phyloP scores from a whole-genome alignment of 1,140 invertebrate genomes.

The Pseudomyrmex gracilis region DNA sequence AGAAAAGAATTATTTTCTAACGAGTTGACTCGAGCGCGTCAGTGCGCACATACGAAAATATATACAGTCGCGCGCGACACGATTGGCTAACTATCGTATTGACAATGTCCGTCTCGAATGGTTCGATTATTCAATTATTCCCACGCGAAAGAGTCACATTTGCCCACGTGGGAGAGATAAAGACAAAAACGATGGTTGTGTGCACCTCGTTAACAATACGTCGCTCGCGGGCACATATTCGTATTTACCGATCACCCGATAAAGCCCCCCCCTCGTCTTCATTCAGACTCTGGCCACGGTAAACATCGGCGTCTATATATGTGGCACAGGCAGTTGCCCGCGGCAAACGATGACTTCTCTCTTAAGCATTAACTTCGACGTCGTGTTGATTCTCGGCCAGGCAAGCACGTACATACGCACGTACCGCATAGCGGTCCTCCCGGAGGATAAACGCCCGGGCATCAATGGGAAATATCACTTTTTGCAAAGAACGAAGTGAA shows the following conservation, averaged over 20 bases:
- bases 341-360: constrained; percentile 67
- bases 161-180: not conserved
- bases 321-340: constrained; percentile 53
- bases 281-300: constrained; percentile 56
- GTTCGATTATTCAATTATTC: constrained; percentile 11
- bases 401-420: constrained; percentile 57
- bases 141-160: not conserved
- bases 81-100: not conserved
- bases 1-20: too few species aligned
- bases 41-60: not conserved
- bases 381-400: constrained; percentile 65
- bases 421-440: constrained; percentile 62
- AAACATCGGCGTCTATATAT: constrained; percentile 57
- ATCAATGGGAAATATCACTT: constrained; percentile 57
- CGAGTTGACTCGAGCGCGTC: too few species aligned
- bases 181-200: not conserved
- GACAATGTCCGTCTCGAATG: not conserved
- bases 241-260: constrained; percentile 14
- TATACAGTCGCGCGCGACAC: not conserved
- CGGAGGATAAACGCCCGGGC: not conserved
- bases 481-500: constrained; percentile 20
- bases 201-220: constrained; percentile 36
- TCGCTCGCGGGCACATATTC: constrained; percentile 8
- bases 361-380: constrained; percentile 66
- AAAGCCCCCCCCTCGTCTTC: constrained; percentile 40